Evolutionary conservation across 2,113 vertebrate genomes (phyloP), one percentile per base, ranked within the genome.

Genomic region (Lonchura striata): DNA sequence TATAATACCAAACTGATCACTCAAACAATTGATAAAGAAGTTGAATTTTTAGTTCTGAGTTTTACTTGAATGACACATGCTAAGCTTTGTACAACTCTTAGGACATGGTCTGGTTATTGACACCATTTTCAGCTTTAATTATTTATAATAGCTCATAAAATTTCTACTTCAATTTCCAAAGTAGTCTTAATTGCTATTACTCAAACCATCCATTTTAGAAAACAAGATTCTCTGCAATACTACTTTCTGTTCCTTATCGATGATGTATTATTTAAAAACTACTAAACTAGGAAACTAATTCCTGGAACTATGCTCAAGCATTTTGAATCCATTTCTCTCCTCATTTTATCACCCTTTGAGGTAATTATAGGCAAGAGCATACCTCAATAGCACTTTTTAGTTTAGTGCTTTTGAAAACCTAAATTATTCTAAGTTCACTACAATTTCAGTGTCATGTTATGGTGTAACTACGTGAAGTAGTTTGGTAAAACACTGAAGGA

Each of bases 21-120:
- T 93, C 89, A 81, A 93, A 90, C 53, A 88, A 75, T 63, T 90
- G 69, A 33, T 56, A 94, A 83, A 53, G 31, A 92, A 76, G 39
- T 35, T 56, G 31, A 81, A 49, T 37, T 53, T 49, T 39, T 82
- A 83, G 50, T 72, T 90, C 39, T 71, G 60, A 95, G 78, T 90
- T 77, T 27, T 91, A 54, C 46, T 65, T 60, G 30, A 85, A 84
- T 20, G 47, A 94, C 47, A 95, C 41, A 85, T 85, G 7, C 52
- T 82, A 88, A 93, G 23, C 20, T 41, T 37, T 33, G 37, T n/a
- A 52, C 53, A 90, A 37, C 21, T 75, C 47, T 63, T 42, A 71
- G 10, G 30, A 78, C 27, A 86, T 82, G 44, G 17, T 75, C 31
- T 87, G 17, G 10, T 79, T 87, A 63, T 23, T 74, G 27, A 90